Evolutionary conservation across 2,888 invertebrate genomes (phyloP), one percentile per base, ranked within the genome.

Genomic region (Dryomyza anilis): DNA sequence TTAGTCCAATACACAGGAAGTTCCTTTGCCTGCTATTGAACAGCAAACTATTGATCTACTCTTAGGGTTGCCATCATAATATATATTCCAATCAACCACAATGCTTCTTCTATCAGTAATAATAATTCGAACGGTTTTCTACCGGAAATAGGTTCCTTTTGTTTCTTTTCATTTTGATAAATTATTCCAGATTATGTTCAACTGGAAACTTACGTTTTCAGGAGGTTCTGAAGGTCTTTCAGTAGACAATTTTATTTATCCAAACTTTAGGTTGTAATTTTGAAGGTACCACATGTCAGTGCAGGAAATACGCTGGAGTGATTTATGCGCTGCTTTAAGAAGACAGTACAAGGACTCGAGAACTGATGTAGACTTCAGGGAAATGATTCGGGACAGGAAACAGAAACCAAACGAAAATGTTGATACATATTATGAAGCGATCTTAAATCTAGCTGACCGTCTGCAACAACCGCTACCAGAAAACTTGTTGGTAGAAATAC

Each of bases 181-280:
- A n/a, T 50, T 58, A 3, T 21, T 50, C 30, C 64, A 64, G 36
- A 57, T 57, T 5, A 63, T 64, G n/a, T 64, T 33, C 7, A 59
- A 64, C 33, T 64, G 59, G 64, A 59, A 59, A 33, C 16, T 64
- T 10, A 59, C 30, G 25, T 64, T 64, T 45, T 23, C 30, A 1
- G 64, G 59, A 1, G 6, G n/a, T 52, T 52, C 12, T n/a, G n/a
- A n/a, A n/a, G n/a, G 6, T 6, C 29, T 52, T 14, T 27, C 52
- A 16, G 52, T 27, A 12, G 52, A 52, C 19, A 52, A 52, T 4
- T 52, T 52, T 16, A 52, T 52, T 29, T 52, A 52, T 14, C 27
- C 52, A 52, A 19, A 52, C 27, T 14, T 27, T 52, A 14, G 27
- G 52, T 27, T 25, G 52, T 16, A 27, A 52, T n/a, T 52, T 25